Percentiles rank a stretch among this genome's conserved stretches.
These are phyloP conservation scores for Edolisoma coerulescens DNA, from an alignment of 2,113 vertebrate genomes.

Conservation along the genomic window DNA sequence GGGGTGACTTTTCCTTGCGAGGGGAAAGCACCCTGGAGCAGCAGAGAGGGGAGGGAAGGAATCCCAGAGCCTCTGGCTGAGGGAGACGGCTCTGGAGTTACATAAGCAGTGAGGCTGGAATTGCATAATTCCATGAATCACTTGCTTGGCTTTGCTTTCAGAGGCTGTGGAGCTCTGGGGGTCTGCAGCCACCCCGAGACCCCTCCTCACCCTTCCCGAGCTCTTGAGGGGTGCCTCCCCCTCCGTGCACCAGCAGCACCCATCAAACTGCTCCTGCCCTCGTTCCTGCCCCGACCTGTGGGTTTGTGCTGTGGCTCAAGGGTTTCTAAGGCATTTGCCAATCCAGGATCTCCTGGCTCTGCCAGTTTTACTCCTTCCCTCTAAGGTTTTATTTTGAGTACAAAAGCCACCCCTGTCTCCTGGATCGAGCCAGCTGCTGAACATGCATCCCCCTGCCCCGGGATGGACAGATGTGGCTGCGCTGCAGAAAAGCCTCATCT, in stretches of 20 bases:
- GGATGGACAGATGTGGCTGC: background rate
- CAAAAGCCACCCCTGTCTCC: background rate
- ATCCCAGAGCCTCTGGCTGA: background rate
- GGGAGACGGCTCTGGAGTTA: background rate
- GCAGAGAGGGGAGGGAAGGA: background rate
- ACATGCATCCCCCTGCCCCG: accelerated
- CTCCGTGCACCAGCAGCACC: accelerated
- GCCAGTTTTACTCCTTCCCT: background rate
- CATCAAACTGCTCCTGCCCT: background rate
- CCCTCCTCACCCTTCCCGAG: accelerated
- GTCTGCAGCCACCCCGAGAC: accelerated
- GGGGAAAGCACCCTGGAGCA: accelerated
- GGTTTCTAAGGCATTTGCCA: accelerated
- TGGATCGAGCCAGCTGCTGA: background rate
- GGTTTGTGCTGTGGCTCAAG: background rate
- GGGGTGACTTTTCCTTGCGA: background rate
- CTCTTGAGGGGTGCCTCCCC: accelerated
- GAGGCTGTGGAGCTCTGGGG: accelerated
- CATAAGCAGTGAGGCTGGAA: background rate
- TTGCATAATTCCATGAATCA: background rate
- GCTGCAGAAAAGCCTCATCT: background rate
- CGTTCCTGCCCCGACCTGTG: accelerated
- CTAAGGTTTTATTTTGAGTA: background rate
- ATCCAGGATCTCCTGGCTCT: accelerated
- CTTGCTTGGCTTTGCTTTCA: accelerated